These are phyloP conservation scores for Epinephelus moara DNA, from an alignment of 2,113 vertebrate species.

Conservation along the genomic window DNA sequence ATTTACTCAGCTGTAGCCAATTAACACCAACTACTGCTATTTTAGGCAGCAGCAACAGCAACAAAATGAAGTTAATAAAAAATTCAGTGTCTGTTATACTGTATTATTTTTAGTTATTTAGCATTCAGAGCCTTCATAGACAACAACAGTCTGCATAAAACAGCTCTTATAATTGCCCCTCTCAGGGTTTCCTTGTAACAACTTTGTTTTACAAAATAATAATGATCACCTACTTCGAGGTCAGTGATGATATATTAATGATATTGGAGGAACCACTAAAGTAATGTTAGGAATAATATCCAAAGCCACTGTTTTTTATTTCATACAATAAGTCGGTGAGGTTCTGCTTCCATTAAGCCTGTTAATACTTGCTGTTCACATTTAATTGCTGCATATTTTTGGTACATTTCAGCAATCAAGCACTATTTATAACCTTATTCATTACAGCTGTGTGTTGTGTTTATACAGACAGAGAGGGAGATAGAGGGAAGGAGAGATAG, in stretches of 20 bases:
- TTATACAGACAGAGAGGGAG: slow-evolving; percentile 69
- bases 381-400: slow-evolving; percentile 28
- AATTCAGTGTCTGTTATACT: too few species aligned
- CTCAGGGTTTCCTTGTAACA: neutral
- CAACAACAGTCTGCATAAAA: neutral
- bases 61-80: too few species aligned
- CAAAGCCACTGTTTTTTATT: neutral
- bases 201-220: slow-evolving; percentile 23
- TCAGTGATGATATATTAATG: slow-evolving; percentile 2
- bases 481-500: slow-evolving; percentile 72
- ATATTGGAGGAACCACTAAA: neutral
- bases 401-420: slow-evolving; percentile 49
- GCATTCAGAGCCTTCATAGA: neutral
- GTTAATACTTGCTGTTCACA: slow-evolving; percentile 9
- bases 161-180: neutral
- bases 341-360: neutral
- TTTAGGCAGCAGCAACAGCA: neutral
- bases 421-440: slow-evolving; percentile 64
- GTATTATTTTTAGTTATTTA: neutral
- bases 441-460: slow-evolving; percentile 73
- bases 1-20: neutral
- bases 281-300: slow-evolving; percentile 19
- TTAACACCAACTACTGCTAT: neutral
- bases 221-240: slow-evolving; percentile 19
- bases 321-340: slow-evolving; percentile 16